Base-by-base conservation (phyloP, 2,888 invertebrate genomes). In the Microdon myrmicae region DNA sequence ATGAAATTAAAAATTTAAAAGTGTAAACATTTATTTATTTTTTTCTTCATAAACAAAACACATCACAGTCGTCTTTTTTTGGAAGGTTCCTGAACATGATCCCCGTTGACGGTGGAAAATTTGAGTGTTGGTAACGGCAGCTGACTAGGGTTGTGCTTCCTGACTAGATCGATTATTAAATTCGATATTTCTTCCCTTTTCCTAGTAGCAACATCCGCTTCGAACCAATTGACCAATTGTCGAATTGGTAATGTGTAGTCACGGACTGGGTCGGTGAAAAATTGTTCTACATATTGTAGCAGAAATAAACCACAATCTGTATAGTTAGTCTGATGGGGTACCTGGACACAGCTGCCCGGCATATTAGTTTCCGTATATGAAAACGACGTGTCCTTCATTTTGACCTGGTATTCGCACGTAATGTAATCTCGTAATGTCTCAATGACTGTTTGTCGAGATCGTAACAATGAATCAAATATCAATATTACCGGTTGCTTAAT, bases 251-350 rank as follows among this genome's bases (percentile, higher is more conserved):
- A 81, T 39, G 85, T 81, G 74, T 90, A 96, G 79, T 94, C 90
- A 69, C 84, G 82, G 43, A 96, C 86, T 1, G 95, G 94, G 73
- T 87, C 86, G 84, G 88, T 86, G 79, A 96, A 95, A 81, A 98
- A 97, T 59, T 90, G 90, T 81, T 99, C 96, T 4, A 94, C 95
- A 83, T 96, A 98, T 78, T 98, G 95, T 44, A 99, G 82, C 55
- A 98, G 83, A 81, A 92, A 99, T 9, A 98, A 82, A 1, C 98
- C 98, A 81, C 98, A 99, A 79, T 99, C 99, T 28, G 92, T 93
- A 75, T 90, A 95, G 82, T 99, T 99, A 69, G 89, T 92, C 81
- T 99, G 99, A 76, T 96, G 95, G 9, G 98, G 98, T 68, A 95
- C 92, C 82, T 90, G 91, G 1, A 94, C 92, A 73, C 88, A 88